A percentile compares a stretch with the other conserved stretches of the same genome.
Conservation (phyloP, 2,888 invertebrate genomes). For the Orthosia incerta region DNA sequence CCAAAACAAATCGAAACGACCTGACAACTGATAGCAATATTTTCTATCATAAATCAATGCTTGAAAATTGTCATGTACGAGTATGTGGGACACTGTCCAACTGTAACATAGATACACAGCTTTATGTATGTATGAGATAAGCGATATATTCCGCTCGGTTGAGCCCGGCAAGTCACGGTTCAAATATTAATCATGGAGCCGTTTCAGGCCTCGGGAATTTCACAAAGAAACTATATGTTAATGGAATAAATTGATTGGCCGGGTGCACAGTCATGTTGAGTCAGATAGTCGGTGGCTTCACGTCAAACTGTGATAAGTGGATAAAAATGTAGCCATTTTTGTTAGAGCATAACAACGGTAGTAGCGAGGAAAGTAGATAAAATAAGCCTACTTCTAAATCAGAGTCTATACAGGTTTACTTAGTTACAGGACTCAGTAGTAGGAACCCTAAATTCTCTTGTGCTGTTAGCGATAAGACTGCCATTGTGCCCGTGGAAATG, state of each 20-base stretch:
- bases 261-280: constrained; percentile 73
- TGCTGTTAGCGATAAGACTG: no score
- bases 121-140: constrained; percentile 68
- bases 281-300: constrained; percentile 63
- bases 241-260: constrained; percentile 82
- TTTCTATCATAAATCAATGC: constrained; percentile 43
- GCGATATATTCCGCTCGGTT: constrained; percentile 75
- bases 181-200: constrained; percentile 84
- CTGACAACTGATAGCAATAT: constrained; percentile 27
- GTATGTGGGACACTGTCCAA: constrained; percentile 43
- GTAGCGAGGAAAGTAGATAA: constrained; percentile 14
- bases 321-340: constrained; percentile 48
- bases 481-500: no score
- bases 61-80: constrained; percentile 52
- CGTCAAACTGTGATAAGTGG: constrained; percentile 40
- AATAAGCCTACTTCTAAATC: background rate
- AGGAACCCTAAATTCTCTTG: background rate
- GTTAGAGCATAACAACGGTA: constrained; percentile 7
- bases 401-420: background rate
- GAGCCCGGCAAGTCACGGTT: constrained; percentile 81
- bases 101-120: constrained; percentile 35
- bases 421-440: background rate
- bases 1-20: constrained; percentile 36
- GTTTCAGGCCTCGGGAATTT: constrained; percentile 79
- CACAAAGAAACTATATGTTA: constrained; percentile 85